These are phyloP conservation scores for Temnothorax rugatulus DNA, from an alignment of 2,888 invertebrate species.

Conservation along the genomic window DNA sequence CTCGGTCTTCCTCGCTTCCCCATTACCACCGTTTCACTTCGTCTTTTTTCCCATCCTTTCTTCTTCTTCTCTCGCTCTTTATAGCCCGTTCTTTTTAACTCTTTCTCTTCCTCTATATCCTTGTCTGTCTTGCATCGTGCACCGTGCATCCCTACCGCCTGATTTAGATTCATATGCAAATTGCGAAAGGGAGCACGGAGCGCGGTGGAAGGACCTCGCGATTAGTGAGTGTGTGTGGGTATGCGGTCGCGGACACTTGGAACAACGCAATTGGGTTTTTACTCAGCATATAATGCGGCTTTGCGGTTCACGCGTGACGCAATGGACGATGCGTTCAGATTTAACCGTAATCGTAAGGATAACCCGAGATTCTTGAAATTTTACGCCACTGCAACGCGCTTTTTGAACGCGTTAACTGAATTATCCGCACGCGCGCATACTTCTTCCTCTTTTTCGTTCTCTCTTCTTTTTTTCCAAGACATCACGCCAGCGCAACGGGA, in stretches of 20 bases:
- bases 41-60: neutral
- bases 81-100: neutral
- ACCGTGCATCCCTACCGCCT: slow-evolving; percentile 72
- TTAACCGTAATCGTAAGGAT: neutral
- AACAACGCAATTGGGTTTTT: slow-evolving; percentile 25
- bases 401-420: slow-evolving; percentile 30
- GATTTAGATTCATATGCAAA: slow-evolving; percentile 83
- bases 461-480: slow-evolving; percentile 65
- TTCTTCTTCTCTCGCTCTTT: slow-evolving; percentile 16
- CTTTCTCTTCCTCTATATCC: slow-evolving; percentile 13
- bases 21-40: neutral
- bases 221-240: slow-evolving; percentile 15
- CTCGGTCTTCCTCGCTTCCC: slow-evolving; percentile 16
- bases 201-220: slow-evolving; percentile 52
- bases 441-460: neutral
- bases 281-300: neutral
- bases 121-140: slow-evolving; percentile 58
- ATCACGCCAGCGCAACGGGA: slow-evolving; percentile 79
- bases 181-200: slow-evolving; percentile 60
- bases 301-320: neutral
- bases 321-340: neutral
- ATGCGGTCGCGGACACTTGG: slow-evolving; percentile 16
- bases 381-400: slow-evolving; percentile 6
- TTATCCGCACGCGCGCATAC: slow-evolving; percentile 1
- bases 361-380: slow-evolving; percentile 16